Base-by-base conservation (phyloP, 1,140 invertebrate species). In the Pseudomyrmex pallidus region DNA sequence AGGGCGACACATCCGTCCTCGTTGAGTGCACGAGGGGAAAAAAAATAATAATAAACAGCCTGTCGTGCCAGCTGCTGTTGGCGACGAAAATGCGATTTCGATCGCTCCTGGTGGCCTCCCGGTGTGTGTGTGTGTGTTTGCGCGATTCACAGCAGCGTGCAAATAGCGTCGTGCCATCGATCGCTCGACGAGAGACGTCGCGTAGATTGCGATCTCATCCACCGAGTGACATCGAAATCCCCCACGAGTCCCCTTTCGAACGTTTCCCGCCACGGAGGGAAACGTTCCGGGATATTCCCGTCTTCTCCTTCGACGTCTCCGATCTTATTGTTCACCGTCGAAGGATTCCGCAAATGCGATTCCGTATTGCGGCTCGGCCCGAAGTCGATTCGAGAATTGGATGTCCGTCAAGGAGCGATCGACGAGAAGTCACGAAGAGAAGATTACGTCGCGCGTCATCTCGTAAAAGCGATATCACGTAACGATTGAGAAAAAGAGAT, bases 51-150 rank as follows among this genome's bases (percentile, higher is more conserved):
- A 35, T 17, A 63, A 63, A 25, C 57, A 35, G 10, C 13, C 20
- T 62, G 15, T 61, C 72, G 72, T 48, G 13, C 4, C 25, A 35
- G 25, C 25, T 35, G 25, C 13, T n/a, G 72, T 48, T n/a, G 56
- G 35, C 44, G 25, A 57, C 68, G 12, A 76, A 76, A 64, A 76
- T 76, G 74, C 74, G 61, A 64, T 44, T 76, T 17, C 59, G 61
- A 44, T 64, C 74, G 74, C 48, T 74, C 1, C 50, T 7, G 50
- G 25, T 64, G 25, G 8, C 54, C n/a, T 62, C 72, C 5, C 44
- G 61, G 48, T 64, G 61, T 64, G 61, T 64, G 61, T 76, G 48
- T 64, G 61, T 64, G 61, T 64, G 61, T 76, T 64, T 76, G 25
- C 61, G 74, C 74, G 61, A 76, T 76, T 76, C 61, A 54, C 22